Conservation (phyloP, 2,888 invertebrate species). For the Spilarctia lutea region DNA sequence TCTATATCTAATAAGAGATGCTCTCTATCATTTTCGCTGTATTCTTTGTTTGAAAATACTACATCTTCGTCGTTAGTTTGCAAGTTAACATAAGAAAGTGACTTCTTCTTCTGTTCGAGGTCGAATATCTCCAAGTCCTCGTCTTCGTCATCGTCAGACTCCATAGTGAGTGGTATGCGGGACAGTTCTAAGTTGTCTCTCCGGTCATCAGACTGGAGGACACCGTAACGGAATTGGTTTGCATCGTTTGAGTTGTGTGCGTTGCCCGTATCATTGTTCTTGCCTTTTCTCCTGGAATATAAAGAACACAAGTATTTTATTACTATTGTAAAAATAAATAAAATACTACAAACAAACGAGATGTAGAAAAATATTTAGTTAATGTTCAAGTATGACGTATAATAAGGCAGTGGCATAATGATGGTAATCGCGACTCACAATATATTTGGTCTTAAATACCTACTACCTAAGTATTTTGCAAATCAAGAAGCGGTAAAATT, state of each 20-base stretch:
- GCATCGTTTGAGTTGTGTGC: slow-evolving; percentile 70
- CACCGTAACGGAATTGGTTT: slow-evolving; percentile 83
- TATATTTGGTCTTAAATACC: too few species aligned
- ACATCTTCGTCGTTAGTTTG: slow-evolving; percentile 77
- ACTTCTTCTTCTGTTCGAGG: slow-evolving; percentile 79
- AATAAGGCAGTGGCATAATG: too few species aligned
- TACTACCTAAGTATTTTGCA: too few species aligned
- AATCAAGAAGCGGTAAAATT: too few species aligned
- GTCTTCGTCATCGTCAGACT: slow-evolving; percentile 83
- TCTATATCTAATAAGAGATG: slow-evolving; percentile 80
- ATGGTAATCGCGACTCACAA: too few species aligned
- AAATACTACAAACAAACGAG: neutral
- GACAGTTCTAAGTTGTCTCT: slow-evolving; percentile 79
- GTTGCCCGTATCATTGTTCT: slow-evolving; percentile 67
- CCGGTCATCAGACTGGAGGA: slow-evolving; percentile 79
- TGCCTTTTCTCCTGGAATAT: slow-evolving; percentile 75
- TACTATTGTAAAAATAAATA: neutral
- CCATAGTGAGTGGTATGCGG: slow-evolving; percentile 79
- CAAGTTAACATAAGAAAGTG: slow-evolving; percentile 78
- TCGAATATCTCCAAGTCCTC: slow-evolving; percentile 84
- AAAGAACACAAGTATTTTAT: neutral
- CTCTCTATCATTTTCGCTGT: slow-evolving; percentile 62
- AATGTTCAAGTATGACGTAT: too few species aligned
- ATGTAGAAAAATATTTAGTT: too few species aligned
- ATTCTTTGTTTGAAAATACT: slow-evolving; percentile 64